Conservation (phyloP, 23 tunicate species). For the Styela plicata region DNA sequence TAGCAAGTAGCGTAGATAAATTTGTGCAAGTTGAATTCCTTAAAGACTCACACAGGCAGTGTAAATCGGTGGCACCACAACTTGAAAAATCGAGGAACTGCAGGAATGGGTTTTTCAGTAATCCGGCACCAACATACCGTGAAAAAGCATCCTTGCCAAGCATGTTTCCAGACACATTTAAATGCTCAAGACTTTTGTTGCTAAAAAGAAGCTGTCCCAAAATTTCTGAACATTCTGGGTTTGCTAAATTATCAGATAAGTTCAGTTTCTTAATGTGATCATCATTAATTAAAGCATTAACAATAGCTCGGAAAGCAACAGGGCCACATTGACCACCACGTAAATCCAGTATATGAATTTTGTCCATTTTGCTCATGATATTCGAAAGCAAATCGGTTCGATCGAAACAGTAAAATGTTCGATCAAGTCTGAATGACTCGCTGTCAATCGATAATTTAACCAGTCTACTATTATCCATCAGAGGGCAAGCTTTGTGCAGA, state of each 20-base stretch:
- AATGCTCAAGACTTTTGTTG: slow-evolving; percentile 11
- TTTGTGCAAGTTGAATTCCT: slow-evolving; percentile 10
- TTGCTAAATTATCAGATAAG: slow-evolving; percentile 66
- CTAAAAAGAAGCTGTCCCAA: slow-evolving; percentile 21
- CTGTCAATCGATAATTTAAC: neutral
- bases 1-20: slow-evolving; percentile 31
- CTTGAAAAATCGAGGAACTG: slow-evolving; percentile 34
- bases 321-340: slow-evolving; percentile 73
- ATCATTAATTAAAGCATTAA: slow-evolving; percentile 19
- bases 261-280: slow-evolving; percentile 35
- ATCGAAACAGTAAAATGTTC: slow-evolving; percentile 6
- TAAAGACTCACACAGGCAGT: slow-evolving; percentile 71
- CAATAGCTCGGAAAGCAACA: slow-evolving; percentile 53
- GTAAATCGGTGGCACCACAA: slow-evolving; percentile 74
- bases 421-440: slow-evolving; percentile 10
- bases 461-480: neutral
- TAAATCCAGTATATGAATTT: slow-evolving; percentile 26
- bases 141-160: slow-evolving; percentile 79
- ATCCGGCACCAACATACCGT: slow-evolving; percentile 27
- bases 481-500: neutral
- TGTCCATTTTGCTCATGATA: slow-evolving; percentile 4
- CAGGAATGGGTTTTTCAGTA: slow-evolving; percentile 6
- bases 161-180: slow-evolving; percentile 61
- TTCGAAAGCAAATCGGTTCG: slow-evolving; percentile 6
- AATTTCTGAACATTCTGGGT: slow-evolving; percentile 58